A percentile compares a stretch with the other conserved stretches of the same genome.
These are phyloP conservation scores for Oxytorus armatus DNA, from an alignment of 2,888 invertebrate genomes.

Conservation along the genomic window DNA sequence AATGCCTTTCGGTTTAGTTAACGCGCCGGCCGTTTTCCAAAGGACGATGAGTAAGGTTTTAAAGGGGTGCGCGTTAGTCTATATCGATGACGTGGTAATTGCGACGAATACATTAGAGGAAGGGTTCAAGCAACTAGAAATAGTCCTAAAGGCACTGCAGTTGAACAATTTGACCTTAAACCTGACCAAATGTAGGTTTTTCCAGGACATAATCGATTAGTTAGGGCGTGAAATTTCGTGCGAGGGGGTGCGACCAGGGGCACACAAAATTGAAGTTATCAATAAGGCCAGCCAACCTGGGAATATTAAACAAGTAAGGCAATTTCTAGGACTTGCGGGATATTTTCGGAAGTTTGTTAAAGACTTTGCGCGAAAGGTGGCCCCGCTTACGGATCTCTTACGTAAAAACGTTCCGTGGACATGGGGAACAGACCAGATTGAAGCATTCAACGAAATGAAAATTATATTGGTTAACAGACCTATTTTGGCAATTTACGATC, in stretches of 20 bases:
- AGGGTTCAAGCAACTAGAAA: conserved; percentile 65
- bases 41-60: conserved; percentile 76
- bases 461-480: conserved; percentile 67
- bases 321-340: conserved; percentile 74
- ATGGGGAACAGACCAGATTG: conserved; percentile 72
- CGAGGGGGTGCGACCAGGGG: conserved; percentile 68
- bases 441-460: conserved; percentile 73
- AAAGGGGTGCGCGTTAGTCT: no score
- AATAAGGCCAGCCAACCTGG: conserved; percentile 49
- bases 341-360: conserved; percentile 75
- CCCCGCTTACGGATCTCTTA: conserved; percentile 72
- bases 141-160: conserved; percentile 66
- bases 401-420: conserved; percentile 65
- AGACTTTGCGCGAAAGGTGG: conserved; percentile 70
- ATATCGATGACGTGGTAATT: conserved; percentile 73
- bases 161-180: conserved; percentile 71
- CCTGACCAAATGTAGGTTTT: conserved; percentile 69
- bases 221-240: conserved; percentile 68
- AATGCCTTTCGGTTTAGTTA: conserved; percentile 67
- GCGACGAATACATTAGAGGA: conserved; percentile 67
- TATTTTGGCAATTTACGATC: conserved; percentile 74
- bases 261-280: conserved; percentile 64
- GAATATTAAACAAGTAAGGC: conserved; percentile 66
- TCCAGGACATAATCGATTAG: conserved; percentile 59
- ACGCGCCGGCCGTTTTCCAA: conserved; percentile 69